Base-by-base conservation (phyloP, 2,888 invertebrate genomes). In the Masnerella sp. region DNA sequence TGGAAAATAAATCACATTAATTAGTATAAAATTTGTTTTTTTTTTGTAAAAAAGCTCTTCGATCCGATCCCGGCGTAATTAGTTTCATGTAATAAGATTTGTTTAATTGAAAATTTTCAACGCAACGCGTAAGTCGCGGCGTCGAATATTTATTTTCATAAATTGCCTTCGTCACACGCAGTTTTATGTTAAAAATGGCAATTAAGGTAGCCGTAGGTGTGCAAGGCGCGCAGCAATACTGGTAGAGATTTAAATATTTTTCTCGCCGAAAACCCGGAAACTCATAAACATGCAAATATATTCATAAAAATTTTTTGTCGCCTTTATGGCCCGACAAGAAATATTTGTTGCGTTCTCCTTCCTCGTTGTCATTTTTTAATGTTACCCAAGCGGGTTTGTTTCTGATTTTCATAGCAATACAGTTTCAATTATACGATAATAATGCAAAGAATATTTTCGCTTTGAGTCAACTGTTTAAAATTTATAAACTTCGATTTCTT, bases 221-320 rank as follows among this genome's bases (percentile, higher is more conserved):
- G 28, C 15, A 58, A 22, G 5, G 51, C 32, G 11, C 15, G 61
- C 17, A 61, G 18, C 56, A 62, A 74, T 64, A 74, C 56, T 68
- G 58, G 62, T 47, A 32, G 25, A 54, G 47, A 64, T 74, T 64
- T 59, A 64, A 64, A 74, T 64, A 74, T 74, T 74, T 64, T 64
- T 74, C 64, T 62, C 59, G 30, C 64, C 59, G 59, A 61, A 73
- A 62, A 59, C 56, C 61, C 45, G 69, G 69, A 52, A 59, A 65
- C 65, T 59, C 69, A 69, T 74, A 64, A 74, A 65, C 65, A 74
- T 74, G 74, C 69, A 69, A 69, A 74, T 65, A 47, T 74, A 74
- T 74, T 74, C 74, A 74, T 74, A 74, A 69, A 74, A 32, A 45
- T 74, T 74, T 62, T 56, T 74, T 74, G 69, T 69, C 65, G 51